Base-by-base conservation (phyloP, 2,888 invertebrate species). In the Volucella inflata region DNA sequence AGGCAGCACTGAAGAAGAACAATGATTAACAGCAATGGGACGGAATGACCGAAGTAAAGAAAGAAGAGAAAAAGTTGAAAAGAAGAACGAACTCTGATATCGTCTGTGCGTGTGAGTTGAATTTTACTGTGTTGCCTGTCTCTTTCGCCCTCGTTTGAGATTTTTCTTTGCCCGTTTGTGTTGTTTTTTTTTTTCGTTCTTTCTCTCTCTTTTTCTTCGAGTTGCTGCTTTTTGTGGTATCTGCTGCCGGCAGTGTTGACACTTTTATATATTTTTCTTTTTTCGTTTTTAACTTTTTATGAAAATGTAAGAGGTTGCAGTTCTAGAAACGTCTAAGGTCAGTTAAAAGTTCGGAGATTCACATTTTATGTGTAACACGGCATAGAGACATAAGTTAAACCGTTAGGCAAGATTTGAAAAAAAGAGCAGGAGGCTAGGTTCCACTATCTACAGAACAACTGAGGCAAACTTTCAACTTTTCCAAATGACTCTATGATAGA, bases 241-340 rank as follows among this genome's bases (percentile, higher is more conserved):
- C 53, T 51, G 62, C 36, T 53, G 44, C 8, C 11, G 11, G 30
- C 46, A 74, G 53, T 74, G 62, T 46, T 64, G 72, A 74, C 72
- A 74, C 53, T 64, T 62, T 53, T 16, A n/a, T n/a, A n/a, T 6
- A 30, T 0, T 30, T 30, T 30, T 21, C 2, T 21, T 30, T 30
- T 30, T 0, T 30, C 6, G 30, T 30, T 30, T 30, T 30, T 6
- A 30, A 30, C 30, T 30, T 30, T 6, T 30, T 30, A 30, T 30
- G 6, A 30, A 6, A 2, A 30, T 30, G 30, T 6, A 30, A 30
- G 6, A 30, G 30, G 30, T 30, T 30, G 30, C 30, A 21, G 30
- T 30, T 30, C 30, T 30, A 30, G 30, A 30, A 30, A 30, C 30
- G 30, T 30, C 30, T 30, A 6, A 30, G 30, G 30, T 30, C 30